Evolutionary conservation across 2,888 invertebrate species (phyloP).

Genomic region (Amblyjoppa proteus): DNA sequence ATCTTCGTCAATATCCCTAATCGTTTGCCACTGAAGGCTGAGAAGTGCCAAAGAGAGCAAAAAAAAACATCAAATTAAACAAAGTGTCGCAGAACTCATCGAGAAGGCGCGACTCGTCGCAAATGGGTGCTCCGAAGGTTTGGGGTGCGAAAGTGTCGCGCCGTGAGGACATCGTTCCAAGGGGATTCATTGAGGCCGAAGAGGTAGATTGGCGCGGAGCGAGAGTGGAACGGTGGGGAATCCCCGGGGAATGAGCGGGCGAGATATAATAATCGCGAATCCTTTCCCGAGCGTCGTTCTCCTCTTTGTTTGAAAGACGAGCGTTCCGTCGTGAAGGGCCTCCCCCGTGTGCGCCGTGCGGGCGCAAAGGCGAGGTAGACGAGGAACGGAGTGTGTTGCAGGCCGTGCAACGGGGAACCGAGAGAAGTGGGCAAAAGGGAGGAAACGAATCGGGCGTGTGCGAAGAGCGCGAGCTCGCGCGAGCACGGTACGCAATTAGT

Average conservation of each 20-base stretch:
- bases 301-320: slow-evolving; percentile 59
- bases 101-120: slow-evolving; percentile 12
- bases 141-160: slow-evolving; percentile 43
- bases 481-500: slow-evolving; percentile 73
- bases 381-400: neutral
- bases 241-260: slow-evolving; percentile 15
- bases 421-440: slow-evolving; percentile 60
- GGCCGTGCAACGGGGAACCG: slow-evolving; percentile 19
- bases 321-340: slow-evolving; percentile 6
- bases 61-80: slow-evolving; percentile 20
- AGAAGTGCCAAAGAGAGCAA: neutral
- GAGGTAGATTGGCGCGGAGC: slow-evolving; percentile 11
- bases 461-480: slow-evolving; percentile 56
- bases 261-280: slow-evolving; percentile 59
- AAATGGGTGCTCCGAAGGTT: slow-evolving; percentile 29
- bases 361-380: neutral
- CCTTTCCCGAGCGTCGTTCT: slow-evolving; percentile 50
- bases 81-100: slow-evolving; percentile 48
- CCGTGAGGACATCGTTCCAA: slow-evolving; percentile 30
- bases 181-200: slow-evolving; percentile 47
- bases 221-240: neutral
- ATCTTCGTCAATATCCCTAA: neutral
- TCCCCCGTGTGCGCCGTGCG: neutral
- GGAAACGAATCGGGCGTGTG: slow-evolving; percentile 66
- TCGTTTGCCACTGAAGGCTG: neutral